These are phyloP conservation scores for Muscicapa adusta DNA, from an alignment of 2,113 vertebrate genomes.

Conservation along the genomic window DNA sequence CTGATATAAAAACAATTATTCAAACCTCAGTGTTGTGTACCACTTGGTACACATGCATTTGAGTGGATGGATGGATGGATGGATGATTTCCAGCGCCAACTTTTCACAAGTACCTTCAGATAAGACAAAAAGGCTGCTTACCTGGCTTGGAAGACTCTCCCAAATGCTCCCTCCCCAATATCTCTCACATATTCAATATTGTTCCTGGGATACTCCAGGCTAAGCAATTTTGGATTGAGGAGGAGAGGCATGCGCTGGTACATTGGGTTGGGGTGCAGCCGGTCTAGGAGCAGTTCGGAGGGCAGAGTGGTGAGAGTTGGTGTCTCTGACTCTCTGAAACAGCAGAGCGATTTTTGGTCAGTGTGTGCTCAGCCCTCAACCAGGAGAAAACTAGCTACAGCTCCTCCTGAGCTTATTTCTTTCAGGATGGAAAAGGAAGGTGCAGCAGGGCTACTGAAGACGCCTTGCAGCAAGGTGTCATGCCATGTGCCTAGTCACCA, in stretches of 20 bases:
- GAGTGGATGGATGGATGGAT: not conserved
- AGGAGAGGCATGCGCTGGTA: conserved; percentile 95
- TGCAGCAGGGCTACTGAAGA: not conserved
- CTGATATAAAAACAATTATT: not conserved
- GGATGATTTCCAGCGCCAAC: not conserved
- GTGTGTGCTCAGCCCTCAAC: not conserved
- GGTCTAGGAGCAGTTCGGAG: conserved; percentile 92
- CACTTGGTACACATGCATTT: not conserved
- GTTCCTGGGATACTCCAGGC: conserved; percentile 95
- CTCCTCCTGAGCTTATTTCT: not conserved
- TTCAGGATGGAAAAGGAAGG: not conserved
- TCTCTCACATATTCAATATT: conserved; percentile 97
- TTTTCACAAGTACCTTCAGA: not conserved
- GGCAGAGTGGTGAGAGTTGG: conserved; percentile 87
- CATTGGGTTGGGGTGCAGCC: conserved; percentile 97
- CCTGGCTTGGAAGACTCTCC: conserved; percentile 97
- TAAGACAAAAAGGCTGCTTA: conserved; percentile 32
- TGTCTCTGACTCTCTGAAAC: conserved; percentile 79
- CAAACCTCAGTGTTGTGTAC: not conserved
- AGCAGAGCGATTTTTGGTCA: accelerated
- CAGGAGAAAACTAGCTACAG: not conserved
- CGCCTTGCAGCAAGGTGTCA: not conserved
- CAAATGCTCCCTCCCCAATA: conserved; percentile 97
- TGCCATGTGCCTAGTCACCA: no score
- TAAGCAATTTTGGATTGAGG: conserved; percentile 91